Conservation (phyloP, 2,888 invertebrate species). For the Chouioia cunea region DNA sequence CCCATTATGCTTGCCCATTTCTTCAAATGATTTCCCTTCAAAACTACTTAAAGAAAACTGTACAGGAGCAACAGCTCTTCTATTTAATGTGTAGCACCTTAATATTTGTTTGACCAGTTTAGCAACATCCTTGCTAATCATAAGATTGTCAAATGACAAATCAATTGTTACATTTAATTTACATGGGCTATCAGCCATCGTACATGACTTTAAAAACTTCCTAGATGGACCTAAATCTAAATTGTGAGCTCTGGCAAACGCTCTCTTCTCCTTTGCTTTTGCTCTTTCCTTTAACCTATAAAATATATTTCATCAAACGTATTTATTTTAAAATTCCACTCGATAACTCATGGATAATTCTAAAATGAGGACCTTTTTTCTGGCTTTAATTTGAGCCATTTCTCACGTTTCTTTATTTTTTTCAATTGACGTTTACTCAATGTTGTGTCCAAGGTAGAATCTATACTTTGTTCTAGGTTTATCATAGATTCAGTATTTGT, state of each 20-base stretch:
- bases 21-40: conserved; percentile 78
- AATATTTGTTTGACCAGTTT: conserved; percentile 92
- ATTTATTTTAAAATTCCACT: no score
- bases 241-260: conserved; percentile 79
- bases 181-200: conserved; percentile 77
- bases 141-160: conserved; percentile 90
- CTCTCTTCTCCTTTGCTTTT: conserved; percentile 78
- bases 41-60: conserved; percentile 88
- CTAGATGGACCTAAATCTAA: conserved; percentile 82
- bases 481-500: conserved; percentile 4
- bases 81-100: conserved; percentile 90
- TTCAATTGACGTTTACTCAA: conserved; percentile 76
- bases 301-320: neutral
- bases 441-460: conserved; percentile 20
- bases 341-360: no score
- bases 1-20: conserved; percentile 86
- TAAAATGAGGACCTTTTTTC: conserved; percentile 72
- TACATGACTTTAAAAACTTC: conserved; percentile 82
- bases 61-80: conserved; percentile 83
- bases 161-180: conserved; percentile 85
- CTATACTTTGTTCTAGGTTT: conserved; percentile 15
- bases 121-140: conserved; percentile 89
- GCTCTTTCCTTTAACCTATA: conserved; percentile 76
- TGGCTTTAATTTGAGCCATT: conserved; percentile 80
- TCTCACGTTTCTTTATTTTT: conserved; percentile 77